Evolutionary conservation across 2,113 vertebrate genomes (phyloP), one percentile per base, ranked within the genome.

Genomic region (Malurus elegans): DNA sequence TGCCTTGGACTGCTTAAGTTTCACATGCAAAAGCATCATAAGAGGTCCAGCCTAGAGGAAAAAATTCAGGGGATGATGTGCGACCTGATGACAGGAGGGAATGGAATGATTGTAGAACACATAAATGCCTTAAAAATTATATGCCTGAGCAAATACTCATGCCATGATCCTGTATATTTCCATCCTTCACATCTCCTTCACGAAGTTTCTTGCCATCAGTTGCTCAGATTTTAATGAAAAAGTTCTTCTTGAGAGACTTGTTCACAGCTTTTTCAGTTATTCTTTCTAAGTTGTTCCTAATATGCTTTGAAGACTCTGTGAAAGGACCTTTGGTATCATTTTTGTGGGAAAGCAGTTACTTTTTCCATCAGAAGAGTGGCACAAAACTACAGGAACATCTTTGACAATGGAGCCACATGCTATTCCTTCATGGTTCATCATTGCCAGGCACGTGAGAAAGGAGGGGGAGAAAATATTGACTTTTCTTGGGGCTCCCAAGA

Each of bases 51-150:
- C 26, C 34, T 89, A 32, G 64, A 72, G 64, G 32, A 87, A 11
- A 25, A 72, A 57, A 54, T 17, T 32, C 18, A 51, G 54, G 21
- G 9, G 72, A 12, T 60, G 54, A 65, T 85, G 58, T 87, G 53
- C 58, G 80, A 13, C 61, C 56, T 3, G 34, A 51, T 89, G 84
- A 89, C 69, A 85, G 66, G n/a, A 90, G 40, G 34, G 40, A 96
- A 50, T 76, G 81, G 75, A 24, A 17, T 65, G 71, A 60, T 3
- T 72, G 32, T 69, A 61, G 45, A 61, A 82, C 34, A 44, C 32
- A 72, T 67, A 91, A 94, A 66, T 88, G 50, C 29, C 44, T 73
- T 83, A 76, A 94, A 92, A 93, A 54, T 86, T n/a, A 47, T 75
- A 47, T 7, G 51, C 34, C 50, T 79, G 29, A 79, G 47, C 18